Evolutionary conservation across 2,797 vertebrate species (phyloP).

Genomic region (Acrocephalus scirpaceus): DNA sequence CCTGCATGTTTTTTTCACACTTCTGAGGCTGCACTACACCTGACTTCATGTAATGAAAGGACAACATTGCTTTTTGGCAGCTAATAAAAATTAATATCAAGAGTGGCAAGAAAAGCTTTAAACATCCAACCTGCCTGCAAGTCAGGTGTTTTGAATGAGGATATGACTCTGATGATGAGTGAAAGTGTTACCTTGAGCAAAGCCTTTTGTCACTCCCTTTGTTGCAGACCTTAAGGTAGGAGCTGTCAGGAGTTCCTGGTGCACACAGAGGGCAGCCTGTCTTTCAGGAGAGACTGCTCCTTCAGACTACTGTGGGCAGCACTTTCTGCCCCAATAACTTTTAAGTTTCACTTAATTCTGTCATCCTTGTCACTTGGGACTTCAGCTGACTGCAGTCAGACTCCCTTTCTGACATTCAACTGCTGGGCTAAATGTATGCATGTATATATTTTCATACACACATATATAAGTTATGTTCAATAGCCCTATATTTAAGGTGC

Average conservation of each 20-base stretch:
- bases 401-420: neutral
- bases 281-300: neutral
- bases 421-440: neutral
- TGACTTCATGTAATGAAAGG: neutral
- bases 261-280: neutral
- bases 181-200: neutral
- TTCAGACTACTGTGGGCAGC: neutral
- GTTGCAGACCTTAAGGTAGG: neutral
- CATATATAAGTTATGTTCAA: neutral
- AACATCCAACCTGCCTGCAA: neutral
- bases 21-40: neutral
- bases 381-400: neutral
- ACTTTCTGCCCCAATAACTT: constrained; percentile 21
- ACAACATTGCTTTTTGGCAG: neutral
- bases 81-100: neutral
- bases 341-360: neutral
- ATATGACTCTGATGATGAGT: too few relatives aligned
- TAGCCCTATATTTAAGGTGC: neutral
- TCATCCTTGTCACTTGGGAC: neutral
- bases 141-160: neutral
- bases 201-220: neutral
- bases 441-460: too few relatives aligned
- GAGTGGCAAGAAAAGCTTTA: neutral
- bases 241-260: neutral
- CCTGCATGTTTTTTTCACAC: neutral